These are phyloP conservation scores for Mesorhabditis sp. DNA, from an alignment of 2,888 invertebrate genomes.

Conservation along the genomic window DNA sequence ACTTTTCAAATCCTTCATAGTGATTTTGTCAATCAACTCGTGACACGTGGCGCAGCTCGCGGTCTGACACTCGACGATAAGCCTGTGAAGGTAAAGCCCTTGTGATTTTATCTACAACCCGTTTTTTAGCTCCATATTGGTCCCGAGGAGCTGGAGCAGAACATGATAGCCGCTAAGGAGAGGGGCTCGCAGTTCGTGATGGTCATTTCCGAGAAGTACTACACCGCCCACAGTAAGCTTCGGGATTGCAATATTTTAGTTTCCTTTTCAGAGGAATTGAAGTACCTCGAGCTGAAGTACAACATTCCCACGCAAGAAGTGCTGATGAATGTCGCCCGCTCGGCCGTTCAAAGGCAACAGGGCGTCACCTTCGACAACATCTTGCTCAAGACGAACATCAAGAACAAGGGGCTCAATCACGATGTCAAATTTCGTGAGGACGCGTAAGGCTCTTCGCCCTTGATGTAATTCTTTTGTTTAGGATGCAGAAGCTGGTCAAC, in stretches of 20 bases:
- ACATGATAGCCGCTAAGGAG: background rate
- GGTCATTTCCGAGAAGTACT: background rate
- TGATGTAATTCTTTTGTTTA: slow-evolving; percentile 4
- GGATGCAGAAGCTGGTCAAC: background rate
- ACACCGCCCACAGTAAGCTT: background rate
- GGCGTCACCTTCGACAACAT: slow-evolving; percentile 4
- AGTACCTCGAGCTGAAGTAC: background rate
- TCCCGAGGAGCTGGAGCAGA: background rate
- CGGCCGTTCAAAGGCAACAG: background rate
- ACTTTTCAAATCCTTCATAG: background rate
- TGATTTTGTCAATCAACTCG: background rate
- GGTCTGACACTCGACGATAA: background rate
- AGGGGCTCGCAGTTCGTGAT: background rate
- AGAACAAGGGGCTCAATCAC: slow-evolving; percentile 1
- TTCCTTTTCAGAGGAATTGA: slow-evolving; percentile 6
- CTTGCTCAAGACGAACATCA: background rate
- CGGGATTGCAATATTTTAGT: background rate
- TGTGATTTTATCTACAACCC: background rate
- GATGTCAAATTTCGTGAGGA: background rate
- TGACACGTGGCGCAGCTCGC: background rate
- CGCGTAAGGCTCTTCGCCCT: background rate
- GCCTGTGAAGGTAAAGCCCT: background rate
- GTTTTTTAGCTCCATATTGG: slow-evolving; percentile 5
- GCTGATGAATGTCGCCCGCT: background rate
- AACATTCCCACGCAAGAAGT: slow-evolving; percentile 4